These are phyloP conservation scores for Cryptophagus acutangulus DNA, from an alignment of 2,888 invertebrate genomes.

Conservation along the genomic window DNA sequence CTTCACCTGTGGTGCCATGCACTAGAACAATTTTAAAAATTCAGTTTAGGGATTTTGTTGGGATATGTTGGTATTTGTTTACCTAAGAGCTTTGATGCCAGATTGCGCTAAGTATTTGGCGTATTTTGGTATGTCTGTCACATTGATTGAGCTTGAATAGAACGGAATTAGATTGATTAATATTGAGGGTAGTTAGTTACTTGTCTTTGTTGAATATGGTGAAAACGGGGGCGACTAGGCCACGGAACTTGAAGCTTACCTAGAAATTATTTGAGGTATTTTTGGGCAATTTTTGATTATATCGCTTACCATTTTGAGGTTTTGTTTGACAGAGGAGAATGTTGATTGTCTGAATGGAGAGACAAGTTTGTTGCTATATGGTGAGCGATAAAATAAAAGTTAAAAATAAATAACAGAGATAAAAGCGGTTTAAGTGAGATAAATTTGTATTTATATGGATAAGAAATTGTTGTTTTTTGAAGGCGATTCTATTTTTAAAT, in stretches of 20 bases:
- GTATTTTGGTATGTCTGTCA: slow-evolving; percentile 51
- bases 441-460: too few relatives aligned
- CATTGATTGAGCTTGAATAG: slow-evolving; percentile 32
- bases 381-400: too few relatives aligned
- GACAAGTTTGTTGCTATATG: too few relatives aligned
- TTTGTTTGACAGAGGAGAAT: too few relatives aligned
- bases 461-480: too few relatives aligned
- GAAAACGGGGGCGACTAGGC: slow-evolving; percentile 67
- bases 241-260: slow-evolving; percentile 55
- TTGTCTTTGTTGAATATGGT: slow-evolving; percentile 43
- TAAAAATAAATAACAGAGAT: too few relatives aligned
- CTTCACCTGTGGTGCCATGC: slow-evolving; percentile 77
- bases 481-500: too few relatives aligned
- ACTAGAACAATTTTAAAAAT: slow-evolving; percentile 50
- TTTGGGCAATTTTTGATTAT: too few relatives aligned
- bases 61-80: slow-evolving; percentile 40
- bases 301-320: too few relatives aligned
- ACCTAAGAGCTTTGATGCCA: slow-evolving; percentile 53
- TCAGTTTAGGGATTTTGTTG: background rate
- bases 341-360: too few relatives aligned
- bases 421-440: too few relatives aligned
- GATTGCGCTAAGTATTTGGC: slow-evolving; percentile 58
- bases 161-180: background rate
- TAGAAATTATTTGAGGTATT: slow-evolving; percentile 27
- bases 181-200: slow-evolving; percentile 19